Percentiles rank a stretch among this genome's conserved stretches.
Conservation (phyloP, 2,797 vertebrate species). For the Enteromius unitaeniatus region DNA sequence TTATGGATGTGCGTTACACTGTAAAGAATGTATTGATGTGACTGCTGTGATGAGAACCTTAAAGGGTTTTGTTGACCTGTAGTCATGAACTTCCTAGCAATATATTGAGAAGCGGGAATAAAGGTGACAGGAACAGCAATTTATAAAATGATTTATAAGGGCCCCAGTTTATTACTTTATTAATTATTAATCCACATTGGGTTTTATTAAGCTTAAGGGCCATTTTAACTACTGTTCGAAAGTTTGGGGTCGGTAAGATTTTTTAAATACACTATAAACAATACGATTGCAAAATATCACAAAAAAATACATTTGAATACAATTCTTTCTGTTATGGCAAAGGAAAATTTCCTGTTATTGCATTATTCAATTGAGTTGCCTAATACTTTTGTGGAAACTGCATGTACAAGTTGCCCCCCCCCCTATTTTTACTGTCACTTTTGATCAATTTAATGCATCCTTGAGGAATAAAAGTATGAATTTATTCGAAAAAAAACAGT, state of each 20-base stretch:
- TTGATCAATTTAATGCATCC: neutral
- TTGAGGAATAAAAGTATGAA: neutral
- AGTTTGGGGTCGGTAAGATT: neutral
- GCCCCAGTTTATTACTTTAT: too few relatives aligned
- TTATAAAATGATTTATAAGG: neutral
- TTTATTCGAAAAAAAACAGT: neutral
- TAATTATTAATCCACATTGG: conserved; percentile 18
- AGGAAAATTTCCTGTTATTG: neutral
- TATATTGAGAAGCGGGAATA: conserved; percentile 17
- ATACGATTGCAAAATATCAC: neutral
- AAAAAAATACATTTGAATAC: neutral
- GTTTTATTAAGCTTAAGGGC: neutral
- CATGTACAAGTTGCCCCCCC: too few relatives aligned
- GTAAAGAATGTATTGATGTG: neutral
- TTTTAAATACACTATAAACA: neutral
- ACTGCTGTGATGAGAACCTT: neutral
- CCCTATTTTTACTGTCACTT: neutral
- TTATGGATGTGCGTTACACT: neutral
- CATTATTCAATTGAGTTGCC: neutral
- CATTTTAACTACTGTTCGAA: neutral
- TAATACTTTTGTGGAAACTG: neutral
- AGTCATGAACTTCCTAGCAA: neutral
- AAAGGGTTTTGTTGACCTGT: neutral
- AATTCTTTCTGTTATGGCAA: neutral
- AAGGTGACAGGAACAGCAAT: neutral